These are phyloP conservation scores for Vanessa cardui DNA, from an alignment of 2,888 invertebrate species.

Conservation along the genomic window DNA sequence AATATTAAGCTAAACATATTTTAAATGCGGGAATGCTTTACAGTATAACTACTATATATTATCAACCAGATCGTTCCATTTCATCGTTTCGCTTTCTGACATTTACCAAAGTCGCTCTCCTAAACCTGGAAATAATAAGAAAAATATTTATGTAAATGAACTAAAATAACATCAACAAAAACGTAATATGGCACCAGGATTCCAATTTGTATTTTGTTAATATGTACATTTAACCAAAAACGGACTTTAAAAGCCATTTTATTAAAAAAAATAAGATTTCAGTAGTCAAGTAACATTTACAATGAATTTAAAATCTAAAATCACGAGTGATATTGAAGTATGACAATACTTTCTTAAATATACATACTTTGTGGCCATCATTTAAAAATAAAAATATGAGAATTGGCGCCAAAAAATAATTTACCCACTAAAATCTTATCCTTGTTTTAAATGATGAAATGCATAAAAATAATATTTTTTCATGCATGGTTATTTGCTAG, in stretches of 20 bases:
- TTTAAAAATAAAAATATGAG: too few species aligned
- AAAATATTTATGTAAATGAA: neutral
- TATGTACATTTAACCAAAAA: neutral
- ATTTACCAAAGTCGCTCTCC: conserved; percentile 49
- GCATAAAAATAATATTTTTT: conserved; percentile 9
- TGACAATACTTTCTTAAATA: too few species aligned
- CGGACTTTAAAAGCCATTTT: neutral
- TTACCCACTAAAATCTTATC: neutral
- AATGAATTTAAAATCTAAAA: too few species aligned
- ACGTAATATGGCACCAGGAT: neutral
- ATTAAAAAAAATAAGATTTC: too few species aligned
- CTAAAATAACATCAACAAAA: neutral
- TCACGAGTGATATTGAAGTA: too few species aligned
- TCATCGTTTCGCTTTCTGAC: conserved; percentile 21
- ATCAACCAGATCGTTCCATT: neutral
- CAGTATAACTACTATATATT: conserved; percentile 12
- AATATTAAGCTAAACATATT: conserved; percentile 16
- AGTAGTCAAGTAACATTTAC: too few species aligned
- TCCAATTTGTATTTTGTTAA: neutral
- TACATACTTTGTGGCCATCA: too few species aligned
- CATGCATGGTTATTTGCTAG: conserved; percentile 49
- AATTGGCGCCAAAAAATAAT: neutral
- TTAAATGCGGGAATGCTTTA: conserved; percentile 41
- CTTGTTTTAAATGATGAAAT: neutral
- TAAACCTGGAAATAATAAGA: conserved; percentile 44